These are phyloP conservation scores for Thalassophryne amazonica DNA, from an alignment of 2,797 vertebrate genomes.

Conservation along the genomic window DNA sequence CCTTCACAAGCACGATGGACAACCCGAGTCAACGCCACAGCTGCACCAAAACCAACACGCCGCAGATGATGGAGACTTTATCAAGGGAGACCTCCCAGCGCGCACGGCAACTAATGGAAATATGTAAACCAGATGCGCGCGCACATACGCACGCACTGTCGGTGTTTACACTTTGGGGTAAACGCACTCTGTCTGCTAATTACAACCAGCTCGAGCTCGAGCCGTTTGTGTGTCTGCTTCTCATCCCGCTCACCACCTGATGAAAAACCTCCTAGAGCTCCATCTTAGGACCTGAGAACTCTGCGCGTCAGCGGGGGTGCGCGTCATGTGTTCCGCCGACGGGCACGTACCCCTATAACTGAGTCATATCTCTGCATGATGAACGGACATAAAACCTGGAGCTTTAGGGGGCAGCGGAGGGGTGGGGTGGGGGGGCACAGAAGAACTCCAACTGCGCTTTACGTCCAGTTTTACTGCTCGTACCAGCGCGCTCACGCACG, in stretches of 20 bases:
- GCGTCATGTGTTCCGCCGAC: constrained; percentile 8
- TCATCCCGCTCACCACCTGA: constrained; percentile 37
- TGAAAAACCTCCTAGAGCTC: constrained; percentile 8
- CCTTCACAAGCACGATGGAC: background rate
- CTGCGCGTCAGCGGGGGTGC: background rate
- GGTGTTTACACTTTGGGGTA: constrained; percentile 62
- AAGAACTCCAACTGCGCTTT: constrained; percentile 9
- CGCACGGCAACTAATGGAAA: constrained; percentile 1
- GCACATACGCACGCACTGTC: background rate
- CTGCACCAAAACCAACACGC: background rate
- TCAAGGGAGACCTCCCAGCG: constrained; percentile 47
- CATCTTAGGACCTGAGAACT: constrained; percentile 12
- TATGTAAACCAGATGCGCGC: background rate
- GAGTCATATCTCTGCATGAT: background rate
- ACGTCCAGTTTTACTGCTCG: background rate
- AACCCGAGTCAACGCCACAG: background rate
- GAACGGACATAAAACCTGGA: background rate
- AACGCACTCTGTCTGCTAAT: constrained; percentile 59
- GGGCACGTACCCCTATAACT: constrained; percentile 1
- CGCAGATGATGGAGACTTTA: background rate
- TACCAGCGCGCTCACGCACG: constrained; percentile 21
- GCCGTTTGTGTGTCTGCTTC: constrained; percentile 16
- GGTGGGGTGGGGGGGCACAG: background rate
- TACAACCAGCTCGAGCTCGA: constrained; percentile 39
- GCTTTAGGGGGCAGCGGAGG: background rate